Evolutionary conservation across 2,888 invertebrate species (phyloP), one percentile per base, ranked within the genome.

Genomic region (Trissolcus brochymenae): DNA sequence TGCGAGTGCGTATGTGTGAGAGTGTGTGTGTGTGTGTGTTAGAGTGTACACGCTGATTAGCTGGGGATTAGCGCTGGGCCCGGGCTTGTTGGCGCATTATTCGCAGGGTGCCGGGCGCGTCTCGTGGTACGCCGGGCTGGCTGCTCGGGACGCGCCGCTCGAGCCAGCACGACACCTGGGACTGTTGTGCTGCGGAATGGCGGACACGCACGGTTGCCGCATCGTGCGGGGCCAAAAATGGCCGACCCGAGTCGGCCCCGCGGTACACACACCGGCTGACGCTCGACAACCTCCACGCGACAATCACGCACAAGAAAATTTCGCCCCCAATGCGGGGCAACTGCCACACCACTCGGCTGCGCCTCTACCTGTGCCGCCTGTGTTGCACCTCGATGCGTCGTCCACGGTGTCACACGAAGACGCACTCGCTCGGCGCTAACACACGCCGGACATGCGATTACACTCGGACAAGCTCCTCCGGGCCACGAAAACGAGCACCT

Each of bases 161-260:
- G 82, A 73, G 62, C 49, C 51, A 41, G 62, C 49, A 57, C 78
- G 80, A 92, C 91, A 92, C 92, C 86, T 59, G 61, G 89, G 90
- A 92, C 91, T 91, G 92, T 92, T 92, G 56, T 19, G 21, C 25
- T 54, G 57, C 92, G 92, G 92, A 92, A 93, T 93, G 93, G 93
- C 93, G 93, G 82, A 91, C 91, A 91, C 92, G 92, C 92, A 92
- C 92, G 91, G 92, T 91, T 92, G 92, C 92, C 92, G 92, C 92
- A 92, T 92, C 92, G 92, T 92, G 91, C 65, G 66, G 91, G 65
- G 91, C 91, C 92, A 92, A 92, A 87, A 92, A 92, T 92, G 92
- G 92, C 92, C 92, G 92, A 92, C 91, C 21, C 11, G n/a, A n/a
- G 62, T 21, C 50, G 43, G 60, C 41, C 66, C 46, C 57, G 21